These are phyloP conservation scores for Frankliniella fusca DNA, from an alignment of 2,888 invertebrate species.

Conservation along the genomic window DNA sequence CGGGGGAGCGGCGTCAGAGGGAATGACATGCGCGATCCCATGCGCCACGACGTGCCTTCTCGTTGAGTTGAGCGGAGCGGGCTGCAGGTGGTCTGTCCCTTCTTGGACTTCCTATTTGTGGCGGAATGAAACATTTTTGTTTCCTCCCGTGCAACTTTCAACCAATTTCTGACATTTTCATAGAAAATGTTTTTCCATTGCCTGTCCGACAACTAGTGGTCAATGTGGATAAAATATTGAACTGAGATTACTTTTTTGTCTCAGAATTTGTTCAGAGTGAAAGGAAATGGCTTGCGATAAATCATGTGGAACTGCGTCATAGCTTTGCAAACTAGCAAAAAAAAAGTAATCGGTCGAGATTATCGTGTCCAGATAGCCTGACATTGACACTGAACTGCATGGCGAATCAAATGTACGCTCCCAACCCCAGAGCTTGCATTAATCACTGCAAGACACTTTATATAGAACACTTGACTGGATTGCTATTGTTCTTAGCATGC, in stretches of 20 bases:
- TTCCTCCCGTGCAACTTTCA: too few relatives aligned
- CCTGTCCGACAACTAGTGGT: neutral
- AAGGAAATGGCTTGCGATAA: neutral
- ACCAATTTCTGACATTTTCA: too few relatives aligned
- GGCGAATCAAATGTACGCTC: neutral
- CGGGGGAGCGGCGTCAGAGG: neutral
- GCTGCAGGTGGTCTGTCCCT: too few relatives aligned
- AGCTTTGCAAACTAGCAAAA: neutral
- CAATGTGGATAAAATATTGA: neutral
- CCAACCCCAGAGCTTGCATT: neutral
- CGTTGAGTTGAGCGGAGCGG: too few relatives aligned
- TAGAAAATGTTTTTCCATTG: neutral
- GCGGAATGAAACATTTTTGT: too few relatives aligned
- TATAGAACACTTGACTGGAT: neutral
- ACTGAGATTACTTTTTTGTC: neutral
- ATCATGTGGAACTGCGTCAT: neutral
- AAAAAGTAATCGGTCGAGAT: neutral
- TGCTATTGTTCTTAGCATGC: neutral
- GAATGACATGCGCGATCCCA: too few relatives aligned
- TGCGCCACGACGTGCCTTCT: too few relatives aligned
- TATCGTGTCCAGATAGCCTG: neutral
- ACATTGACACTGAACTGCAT: neutral
- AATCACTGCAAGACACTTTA: neutral
- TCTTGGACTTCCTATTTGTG: too few relatives aligned
- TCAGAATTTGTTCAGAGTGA: neutral